Evolutionary conservation across 1,140 invertebrate genomes (phyloP).

Genomic region (Drosophila sturtevanti): DNA sequence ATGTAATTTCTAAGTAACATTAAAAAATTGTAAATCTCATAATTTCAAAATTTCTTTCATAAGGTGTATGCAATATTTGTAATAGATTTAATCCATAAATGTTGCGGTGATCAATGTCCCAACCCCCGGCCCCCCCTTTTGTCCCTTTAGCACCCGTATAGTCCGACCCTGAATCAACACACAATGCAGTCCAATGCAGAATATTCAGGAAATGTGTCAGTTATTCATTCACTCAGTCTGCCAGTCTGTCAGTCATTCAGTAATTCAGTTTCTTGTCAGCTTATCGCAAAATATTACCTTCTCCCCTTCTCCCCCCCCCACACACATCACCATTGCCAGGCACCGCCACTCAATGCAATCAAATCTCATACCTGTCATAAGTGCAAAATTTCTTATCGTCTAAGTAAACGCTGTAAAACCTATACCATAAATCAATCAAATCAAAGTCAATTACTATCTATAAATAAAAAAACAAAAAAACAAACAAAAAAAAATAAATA

Average conservation of each 20-base stretch:
- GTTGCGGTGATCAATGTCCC: too few relatives aligned
- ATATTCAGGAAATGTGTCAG: too few relatives aligned
- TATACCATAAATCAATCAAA: conserved; percentile 59
- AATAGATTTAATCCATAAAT: too few relatives aligned
- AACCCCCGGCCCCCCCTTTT: too few relatives aligned
- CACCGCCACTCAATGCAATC: conserved; percentile 51
- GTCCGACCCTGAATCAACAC: not conserved
- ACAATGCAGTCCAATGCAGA: too few relatives aligned
- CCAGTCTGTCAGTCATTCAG: not conserved
- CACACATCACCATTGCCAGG: too few relatives aligned
- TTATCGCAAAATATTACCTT: not conserved
- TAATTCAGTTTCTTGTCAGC: not conserved
- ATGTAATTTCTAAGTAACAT: too few relatives aligned
- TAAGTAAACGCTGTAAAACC: conserved; percentile 28
- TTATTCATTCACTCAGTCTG: not conserved
- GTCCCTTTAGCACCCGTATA: too few relatives aligned
- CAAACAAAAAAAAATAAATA: not conserved
- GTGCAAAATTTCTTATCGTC: conserved; percentile 46
- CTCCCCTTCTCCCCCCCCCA: conserved; percentile 21
- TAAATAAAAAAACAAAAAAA: too few relatives aligned
- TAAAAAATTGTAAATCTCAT: too few relatives aligned
- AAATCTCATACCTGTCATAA: conserved; percentile 31
- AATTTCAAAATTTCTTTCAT: too few relatives aligned
- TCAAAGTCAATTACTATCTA: conserved; percentile 44
- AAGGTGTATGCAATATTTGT: too few relatives aligned